Percentiles rank a stretch among this genome's conserved stretches.
Conservation (phyloP, 2,113 vertebrate species). For the Chlamydotis undulata region DNA sequence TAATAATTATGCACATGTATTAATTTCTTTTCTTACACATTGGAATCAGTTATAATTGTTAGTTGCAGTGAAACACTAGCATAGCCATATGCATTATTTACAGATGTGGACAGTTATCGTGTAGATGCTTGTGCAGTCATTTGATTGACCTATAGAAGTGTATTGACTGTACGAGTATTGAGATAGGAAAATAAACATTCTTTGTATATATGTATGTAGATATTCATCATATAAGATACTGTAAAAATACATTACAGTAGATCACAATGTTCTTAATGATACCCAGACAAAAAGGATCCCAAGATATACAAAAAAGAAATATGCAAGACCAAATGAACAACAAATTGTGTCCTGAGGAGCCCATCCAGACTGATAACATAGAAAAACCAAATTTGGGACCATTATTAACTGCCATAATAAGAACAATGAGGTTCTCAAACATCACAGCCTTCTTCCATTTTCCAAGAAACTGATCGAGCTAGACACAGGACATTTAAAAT, state of each 20-base stretch:
- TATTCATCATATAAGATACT: background rate
- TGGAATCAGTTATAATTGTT: background rate
- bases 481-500: background rate
- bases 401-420: background rate
- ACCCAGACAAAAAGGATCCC: background rate
- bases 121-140: background rate
- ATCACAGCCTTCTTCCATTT: background rate
- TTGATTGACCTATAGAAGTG: background rate
- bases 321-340: fast-evolving
- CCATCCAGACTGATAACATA: background rate
- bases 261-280: background rate
- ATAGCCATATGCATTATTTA: background rate
- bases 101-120: background rate
- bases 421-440: background rate
- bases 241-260: background rate
- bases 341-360: background rate
- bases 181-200: background rate
- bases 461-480: background rate
- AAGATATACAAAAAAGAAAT: background rate
- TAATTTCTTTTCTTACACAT: background rate
- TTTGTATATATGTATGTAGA: background rate
- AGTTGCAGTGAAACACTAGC: background rate
- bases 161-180: background rate
- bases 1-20: background rate
- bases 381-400: background rate